Evolutionary conservation across 2,888 invertebrate genomes (phyloP).

Genomic region (Thymelicus acteon): DNA sequence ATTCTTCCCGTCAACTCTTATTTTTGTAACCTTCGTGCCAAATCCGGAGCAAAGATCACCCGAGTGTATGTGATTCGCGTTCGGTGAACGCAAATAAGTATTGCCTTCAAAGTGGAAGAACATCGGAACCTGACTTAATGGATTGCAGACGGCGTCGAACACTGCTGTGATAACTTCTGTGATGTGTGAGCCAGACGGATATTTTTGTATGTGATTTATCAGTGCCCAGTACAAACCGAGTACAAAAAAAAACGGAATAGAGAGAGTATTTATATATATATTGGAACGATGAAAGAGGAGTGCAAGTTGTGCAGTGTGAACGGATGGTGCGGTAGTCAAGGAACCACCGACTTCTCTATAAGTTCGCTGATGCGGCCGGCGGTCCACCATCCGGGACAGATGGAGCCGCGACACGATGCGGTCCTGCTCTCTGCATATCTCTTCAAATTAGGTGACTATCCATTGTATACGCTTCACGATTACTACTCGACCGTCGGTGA

Average conservation of each 20-base stretch:
- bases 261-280: conserved; percentile 66
- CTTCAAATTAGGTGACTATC: conserved; percentile 84
- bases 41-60: conserved; percentile 30
- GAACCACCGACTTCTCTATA: conserved; percentile 78
- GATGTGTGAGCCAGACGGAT: conserved; percentile 79
- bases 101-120: conserved; percentile 44
- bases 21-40: conserved; percentile 33
- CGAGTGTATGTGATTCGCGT: conserved; percentile 56
- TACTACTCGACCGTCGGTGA: conserved; percentile 73
- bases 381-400: conserved; percentile 64
- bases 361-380: conserved; percentile 79
- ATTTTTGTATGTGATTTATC: conserved; percentile 85
- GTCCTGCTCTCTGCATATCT: conserved; percentile 81
- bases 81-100: conserved; percentile 47
- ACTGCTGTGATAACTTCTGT: conserved; percentile 82
- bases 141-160: conserved; percentile 69
- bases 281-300: conserved; percentile 79
- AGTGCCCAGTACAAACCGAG: conserved; percentile 85
- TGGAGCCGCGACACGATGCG: conserved; percentile 75
- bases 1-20: conserved; percentile 28
- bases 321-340: conserved; percentile 71
- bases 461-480: conserved; percentile 80
- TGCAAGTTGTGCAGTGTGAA: conserved; percentile 80
- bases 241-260: conserved; percentile 82
- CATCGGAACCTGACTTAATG: conserved; percentile 45